Base-by-base conservation (phyloP, 2,888 invertebrate genomes). In the Salticus scenicus region DNA sequence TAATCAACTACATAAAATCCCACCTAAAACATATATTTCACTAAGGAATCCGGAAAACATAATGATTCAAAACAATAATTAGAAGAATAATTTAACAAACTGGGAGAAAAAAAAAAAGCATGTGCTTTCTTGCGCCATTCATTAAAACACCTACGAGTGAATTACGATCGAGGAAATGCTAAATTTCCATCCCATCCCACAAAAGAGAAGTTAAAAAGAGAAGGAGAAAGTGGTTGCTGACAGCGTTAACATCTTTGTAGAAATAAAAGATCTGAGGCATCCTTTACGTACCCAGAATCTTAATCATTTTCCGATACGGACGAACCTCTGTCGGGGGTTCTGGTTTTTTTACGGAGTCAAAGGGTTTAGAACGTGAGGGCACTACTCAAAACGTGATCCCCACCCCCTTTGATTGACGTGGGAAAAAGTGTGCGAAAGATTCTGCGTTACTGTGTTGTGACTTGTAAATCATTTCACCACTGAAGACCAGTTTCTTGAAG, bases 341-440 rank as follows among this genome's bases (percentile, higher is more conserved):
- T 76, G 64, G 75, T 76, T 72, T 57, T 63, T n/a, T 30, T 66
- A 20, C 30, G 12, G 70, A 79, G 74, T 82, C 82, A 82, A 83
- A 77, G 77, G 77, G 83, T 51, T 57, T 64, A 27, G 67, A 37
- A 83, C 83, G 83, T 83, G 83, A 83, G 83, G 83, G 83, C 83
- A 83, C 76, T 83, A 51, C 41, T 1, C 27, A 81, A 76, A 51
- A 27, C 75, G 57, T 77, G 77, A 73, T 72, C 57, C 83, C 51
- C 77, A 51, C 83, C 83, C 81, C 66, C 71, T 83, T 67, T 83
- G 83, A 83, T 83, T 83, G 83, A 83, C 83, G 77, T 83, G 83
- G 83, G 83, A 83, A 83, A 79, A 77, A 70, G 57, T 24, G 72
- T 42, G 77, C 83, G 83, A 83, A 83, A 77, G 83, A 83, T 83